Conservation (phyloP, 2,888 invertebrate genomes). For the Agonum fuliginosum region DNA sequence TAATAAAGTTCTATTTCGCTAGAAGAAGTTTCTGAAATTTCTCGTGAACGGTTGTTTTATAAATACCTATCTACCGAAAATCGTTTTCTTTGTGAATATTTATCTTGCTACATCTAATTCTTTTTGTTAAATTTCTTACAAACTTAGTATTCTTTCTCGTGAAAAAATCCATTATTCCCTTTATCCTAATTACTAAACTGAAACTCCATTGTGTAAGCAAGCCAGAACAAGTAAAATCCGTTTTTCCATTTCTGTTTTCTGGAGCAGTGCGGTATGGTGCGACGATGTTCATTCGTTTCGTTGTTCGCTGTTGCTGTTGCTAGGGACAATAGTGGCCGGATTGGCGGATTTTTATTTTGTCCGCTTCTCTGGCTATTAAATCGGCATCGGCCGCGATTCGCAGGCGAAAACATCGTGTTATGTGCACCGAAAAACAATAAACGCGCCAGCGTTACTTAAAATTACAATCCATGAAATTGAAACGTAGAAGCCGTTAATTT, state of each 20-base stretch:
- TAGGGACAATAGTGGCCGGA: neutral
- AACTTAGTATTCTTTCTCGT: neutral
- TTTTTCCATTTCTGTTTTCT: neutral
- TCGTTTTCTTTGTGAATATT: too few species aligned
- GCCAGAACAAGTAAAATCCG: slow-evolving; percentile 3
- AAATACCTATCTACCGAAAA: too few species aligned
- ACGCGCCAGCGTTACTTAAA: slow-evolving; percentile 56
- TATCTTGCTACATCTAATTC: too few species aligned
- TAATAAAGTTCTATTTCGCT: too few species aligned
- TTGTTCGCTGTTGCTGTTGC: neutral
- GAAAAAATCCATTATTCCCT: slow-evolving; percentile 14
- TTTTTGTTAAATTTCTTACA: neutral
- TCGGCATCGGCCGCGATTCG: slow-evolving; percentile 20
- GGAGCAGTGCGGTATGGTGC: too few species aligned
- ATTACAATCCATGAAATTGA: slow-evolving; percentile 60
- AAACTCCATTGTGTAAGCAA: slow-evolving; percentile 10
- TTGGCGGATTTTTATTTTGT: neutral
- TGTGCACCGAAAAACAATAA: slow-evolving; percentile 57
- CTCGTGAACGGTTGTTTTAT: too few species aligned
- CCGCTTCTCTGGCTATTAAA: neutral
- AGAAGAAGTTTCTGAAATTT: too few species aligned
- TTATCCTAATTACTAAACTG: slow-evolving; percentile 3
- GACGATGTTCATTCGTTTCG: neutral
- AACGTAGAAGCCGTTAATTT: slow-evolving; percentile 58
- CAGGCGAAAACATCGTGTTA: slow-evolving; percentile 44